These are phyloP conservation scores for Fistularia tabacaria DNA, from an alignment of 2,797 vertebrate species.

Conservation along the genomic window DNA sequence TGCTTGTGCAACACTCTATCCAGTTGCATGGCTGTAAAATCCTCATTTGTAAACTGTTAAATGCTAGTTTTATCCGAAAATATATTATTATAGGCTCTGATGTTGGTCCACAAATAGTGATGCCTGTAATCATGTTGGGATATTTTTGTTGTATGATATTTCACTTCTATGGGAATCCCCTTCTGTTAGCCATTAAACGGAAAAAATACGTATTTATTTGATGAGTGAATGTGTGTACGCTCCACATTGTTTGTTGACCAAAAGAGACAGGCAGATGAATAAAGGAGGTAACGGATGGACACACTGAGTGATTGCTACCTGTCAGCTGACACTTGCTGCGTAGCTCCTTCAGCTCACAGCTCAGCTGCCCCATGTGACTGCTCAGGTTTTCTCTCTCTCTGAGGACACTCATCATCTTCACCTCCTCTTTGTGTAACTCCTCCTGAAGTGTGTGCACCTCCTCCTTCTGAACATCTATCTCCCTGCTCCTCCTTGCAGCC, in stretches of 20 bases:
- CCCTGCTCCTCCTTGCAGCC: conserved; percentile 21
- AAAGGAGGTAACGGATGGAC: conserved; percentile 12
- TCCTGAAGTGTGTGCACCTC: conserved; percentile 37
- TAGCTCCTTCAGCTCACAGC: conserved; percentile 45
- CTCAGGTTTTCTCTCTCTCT: conserved; percentile 43
- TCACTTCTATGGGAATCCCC: too few species aligned
- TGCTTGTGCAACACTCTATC: too few species aligned
- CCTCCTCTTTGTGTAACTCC: conserved; percentile 33
- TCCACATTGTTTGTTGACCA: too few species aligned
- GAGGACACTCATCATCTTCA: conserved; percentile 25
- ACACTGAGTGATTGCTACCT: conserved; percentile 48
- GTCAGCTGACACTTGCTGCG: conserved; percentile 33
- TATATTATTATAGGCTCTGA: too few species aligned
- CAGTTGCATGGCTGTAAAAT: neutral
- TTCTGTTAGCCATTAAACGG: too few species aligned
- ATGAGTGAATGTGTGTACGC: too few species aligned
- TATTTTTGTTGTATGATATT: too few species aligned
- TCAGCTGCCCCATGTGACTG: conserved; percentile 19
- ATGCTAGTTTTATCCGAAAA: neutral
- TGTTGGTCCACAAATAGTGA: too few species aligned
- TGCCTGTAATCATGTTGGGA: too few species aligned
- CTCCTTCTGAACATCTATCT: conserved; percentile 23
- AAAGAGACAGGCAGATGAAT: conserved; percentile 8
- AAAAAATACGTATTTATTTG: too few species aligned
- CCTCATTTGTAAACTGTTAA: too few species aligned